Evolutionary conservation across 2,888 invertebrate genomes (phyloP).

Genomic region (Drosophila greeni): DNA sequence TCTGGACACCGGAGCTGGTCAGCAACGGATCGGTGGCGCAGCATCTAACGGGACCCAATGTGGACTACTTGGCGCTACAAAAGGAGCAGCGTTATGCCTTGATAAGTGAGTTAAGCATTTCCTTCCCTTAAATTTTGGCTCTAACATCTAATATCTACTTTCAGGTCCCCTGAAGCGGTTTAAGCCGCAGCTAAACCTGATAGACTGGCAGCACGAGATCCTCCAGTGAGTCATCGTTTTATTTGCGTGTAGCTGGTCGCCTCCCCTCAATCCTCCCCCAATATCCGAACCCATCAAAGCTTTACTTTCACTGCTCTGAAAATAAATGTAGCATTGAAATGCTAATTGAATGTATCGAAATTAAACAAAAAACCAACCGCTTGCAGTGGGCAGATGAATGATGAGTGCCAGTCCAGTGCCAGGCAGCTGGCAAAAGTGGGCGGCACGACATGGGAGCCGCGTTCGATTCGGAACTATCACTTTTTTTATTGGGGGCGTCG

Average conservation of each 20-base stretch:
- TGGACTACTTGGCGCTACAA: constrained; percentile 75
- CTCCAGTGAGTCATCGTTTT: constrained; percentile 33
- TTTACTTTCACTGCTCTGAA: constrained; percentile 64
- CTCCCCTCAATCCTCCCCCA: constrained; percentile 42
- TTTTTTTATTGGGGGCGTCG: constrained; percentile 31
- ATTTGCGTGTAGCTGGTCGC: constrained; percentile 54
- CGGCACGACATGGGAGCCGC: constrained; percentile 29
- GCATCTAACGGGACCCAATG: constrained; percentile 73
- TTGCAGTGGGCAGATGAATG: constrained; percentile 30
- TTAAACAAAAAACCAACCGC: constrained; percentile 28
- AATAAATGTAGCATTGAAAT: constrained; percentile 62
- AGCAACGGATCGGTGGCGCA: constrained; percentile 56
- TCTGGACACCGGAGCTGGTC: constrained; percentile 77
- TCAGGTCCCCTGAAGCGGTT: constrained; percentile 83
- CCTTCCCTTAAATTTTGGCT: background rate
- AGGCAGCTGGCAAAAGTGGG: constrained; percentile 56
- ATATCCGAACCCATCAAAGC: constrained; percentile 8
- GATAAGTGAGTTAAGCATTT: constrained; percentile 70
- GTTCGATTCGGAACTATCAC: constrained; percentile 29
- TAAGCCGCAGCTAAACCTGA: constrained; percentile 81
- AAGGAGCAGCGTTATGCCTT: constrained; percentile 77
- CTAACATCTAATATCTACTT: constrained; percentile 51
- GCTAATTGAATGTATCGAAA: constrained; percentile 53
- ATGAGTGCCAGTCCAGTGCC: constrained; percentile 36
- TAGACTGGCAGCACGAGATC: constrained; percentile 81